phyloP scores from a whole-genome alignment of 2,888 invertebrate species.

The Scaptomyza cyrtandrae region DNA sequence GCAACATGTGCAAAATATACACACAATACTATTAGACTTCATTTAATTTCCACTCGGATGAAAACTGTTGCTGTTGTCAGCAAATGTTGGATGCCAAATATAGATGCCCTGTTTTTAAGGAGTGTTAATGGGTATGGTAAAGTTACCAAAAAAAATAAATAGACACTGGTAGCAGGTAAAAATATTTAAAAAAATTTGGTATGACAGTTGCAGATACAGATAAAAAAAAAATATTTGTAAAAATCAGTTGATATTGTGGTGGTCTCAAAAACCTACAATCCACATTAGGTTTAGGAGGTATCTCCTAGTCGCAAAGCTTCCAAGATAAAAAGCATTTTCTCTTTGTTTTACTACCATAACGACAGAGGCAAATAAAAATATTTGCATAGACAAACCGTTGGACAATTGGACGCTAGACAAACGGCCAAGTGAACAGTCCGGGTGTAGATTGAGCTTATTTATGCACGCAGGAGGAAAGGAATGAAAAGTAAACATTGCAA shows the following conservation, averaged over 20 bases:
- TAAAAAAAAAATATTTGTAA: no score
- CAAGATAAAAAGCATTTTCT: not conserved
- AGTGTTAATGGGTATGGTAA: not conserved
- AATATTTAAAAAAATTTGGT: no score
- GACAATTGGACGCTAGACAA: conserved; percentile 67
- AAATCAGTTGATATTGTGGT: no score
- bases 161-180: no score
- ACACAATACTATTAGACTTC: conserved; percentile 17
- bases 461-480: conserved; percentile 17
- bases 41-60: conserved; percentile 29
- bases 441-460: conserved; percentile 29
- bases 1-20: conserved; percentile 66
- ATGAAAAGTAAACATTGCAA: conserved; percentile 79
- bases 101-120: not conserved
- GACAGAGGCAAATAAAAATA: conserved; percentile 77
- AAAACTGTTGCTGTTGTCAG: conserved; percentile 46
- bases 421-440: conserved; percentile 65
- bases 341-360: conserved; percentile 57
- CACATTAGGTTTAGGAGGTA: conserved; percentile 4
- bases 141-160: not conserved
- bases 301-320: not conserved
- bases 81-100: conserved; percentile 18
- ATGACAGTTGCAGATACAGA: not conserved
- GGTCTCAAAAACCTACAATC: no score
- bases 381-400: conserved; percentile 78